Evolutionary conservation across 2,797 vertebrate genomes (phyloP).

Genomic region (Coreius guichenoti): DNA sequence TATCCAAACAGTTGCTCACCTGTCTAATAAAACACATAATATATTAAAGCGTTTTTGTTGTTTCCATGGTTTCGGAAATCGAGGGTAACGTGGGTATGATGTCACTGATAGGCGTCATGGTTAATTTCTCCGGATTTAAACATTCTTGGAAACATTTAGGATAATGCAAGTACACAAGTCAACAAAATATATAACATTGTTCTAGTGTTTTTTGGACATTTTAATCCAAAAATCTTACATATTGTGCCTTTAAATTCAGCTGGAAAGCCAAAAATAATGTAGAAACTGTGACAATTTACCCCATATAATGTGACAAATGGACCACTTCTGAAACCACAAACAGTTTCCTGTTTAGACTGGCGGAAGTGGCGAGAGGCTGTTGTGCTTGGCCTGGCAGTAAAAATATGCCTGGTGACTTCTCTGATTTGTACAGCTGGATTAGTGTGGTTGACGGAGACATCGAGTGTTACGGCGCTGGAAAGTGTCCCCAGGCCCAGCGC

Average conservation of each 20-base stretch:
- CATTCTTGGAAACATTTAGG: too few relatives aligned
- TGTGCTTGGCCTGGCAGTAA: slow-evolving; percentile 32
- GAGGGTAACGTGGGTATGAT: too few relatives aligned
- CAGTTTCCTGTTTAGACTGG: neutral
- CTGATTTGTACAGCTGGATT: slow-evolving; percentile 41
- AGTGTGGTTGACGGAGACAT: slow-evolving; percentile 45
- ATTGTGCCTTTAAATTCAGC: neutral
- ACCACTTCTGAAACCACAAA: neutral
- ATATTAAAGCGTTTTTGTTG: too few relatives aligned
- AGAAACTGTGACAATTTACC: neutral
- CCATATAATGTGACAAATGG: neutral
- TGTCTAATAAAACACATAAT: too few relatives aligned
- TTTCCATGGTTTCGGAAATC: too few relatives aligned
- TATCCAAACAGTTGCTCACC: too few relatives aligned
- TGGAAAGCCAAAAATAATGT: neutral
- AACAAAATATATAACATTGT: too few relatives aligned
- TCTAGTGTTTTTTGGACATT: too few relatives aligned
- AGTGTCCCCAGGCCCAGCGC: slow-evolving; percentile 20
- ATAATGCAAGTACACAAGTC: too few relatives aligned
- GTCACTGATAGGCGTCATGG: too few relatives aligned
- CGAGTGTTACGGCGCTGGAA: slow-evolving; percentile 24
- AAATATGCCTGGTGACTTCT: slow-evolving; percentile 39
- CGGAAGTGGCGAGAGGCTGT: neutral
- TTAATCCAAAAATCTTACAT: too few relatives aligned
- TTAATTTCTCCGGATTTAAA: too few relatives aligned